Conservation (phyloP, 2,888 invertebrate species). For the Philereme transversata region DNA sequence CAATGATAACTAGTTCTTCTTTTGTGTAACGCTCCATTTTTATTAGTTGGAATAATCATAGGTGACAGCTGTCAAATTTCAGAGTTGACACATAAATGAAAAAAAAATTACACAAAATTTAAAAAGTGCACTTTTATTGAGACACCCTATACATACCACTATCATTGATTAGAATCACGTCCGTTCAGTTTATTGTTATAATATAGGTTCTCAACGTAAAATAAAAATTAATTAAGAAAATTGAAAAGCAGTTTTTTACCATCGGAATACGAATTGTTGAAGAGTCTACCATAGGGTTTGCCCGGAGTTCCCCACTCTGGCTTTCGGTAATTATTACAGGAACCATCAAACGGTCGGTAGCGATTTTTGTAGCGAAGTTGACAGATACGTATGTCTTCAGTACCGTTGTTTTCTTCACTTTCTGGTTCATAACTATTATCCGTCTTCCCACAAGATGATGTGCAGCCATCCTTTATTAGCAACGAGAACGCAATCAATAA, state of each 20-base stretch:
- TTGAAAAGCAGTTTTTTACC: not conserved
- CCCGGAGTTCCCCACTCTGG: constrained; percentile 25
- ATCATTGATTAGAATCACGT: too few species aligned
- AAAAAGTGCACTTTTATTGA: too few species aligned
- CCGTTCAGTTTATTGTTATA: too few species aligned
- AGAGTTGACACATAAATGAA: too few species aligned
- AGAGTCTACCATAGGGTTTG: constrained; percentile 22
- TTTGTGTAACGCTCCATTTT: too few species aligned
- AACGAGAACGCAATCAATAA: not conserved
- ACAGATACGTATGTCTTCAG: not conserved
- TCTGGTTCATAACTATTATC: not conserved
- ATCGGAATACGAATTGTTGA: constrained; percentile 23
- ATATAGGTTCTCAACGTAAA: too few species aligned
- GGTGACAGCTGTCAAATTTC: too few species aligned
- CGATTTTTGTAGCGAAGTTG: not conserved
- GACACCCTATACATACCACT: too few species aligned
- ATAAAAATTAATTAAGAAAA: too few species aligned
- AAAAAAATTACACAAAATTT: too few species aligned
- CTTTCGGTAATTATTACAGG: constrained; percentile 33
- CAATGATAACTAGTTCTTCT: too few species aligned
- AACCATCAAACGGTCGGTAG: constrained; percentile 32
- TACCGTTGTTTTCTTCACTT: not conserved
- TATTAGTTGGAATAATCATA: too few species aligned
- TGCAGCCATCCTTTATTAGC: not conserved
- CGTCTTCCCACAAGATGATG: not conserved